Conservation (phyloP, 2,797 vertebrate species). For the Ceyx erithaca region DNA sequence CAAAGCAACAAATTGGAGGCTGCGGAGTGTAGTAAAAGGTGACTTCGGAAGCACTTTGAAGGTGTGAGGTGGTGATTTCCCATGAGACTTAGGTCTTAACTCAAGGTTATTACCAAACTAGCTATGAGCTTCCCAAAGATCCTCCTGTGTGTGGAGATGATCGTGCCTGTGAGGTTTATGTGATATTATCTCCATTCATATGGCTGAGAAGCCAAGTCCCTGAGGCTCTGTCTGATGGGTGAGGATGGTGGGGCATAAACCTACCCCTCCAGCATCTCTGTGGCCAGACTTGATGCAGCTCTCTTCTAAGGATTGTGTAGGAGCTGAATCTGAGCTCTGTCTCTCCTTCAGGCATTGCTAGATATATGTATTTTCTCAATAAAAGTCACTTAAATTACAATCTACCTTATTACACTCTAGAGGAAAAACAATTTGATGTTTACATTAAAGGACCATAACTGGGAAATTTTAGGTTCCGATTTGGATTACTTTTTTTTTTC, state of each 20-base stretch:
- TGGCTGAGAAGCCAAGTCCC: background rate
- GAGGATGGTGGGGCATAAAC: too few relatives aligned
- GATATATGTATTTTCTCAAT: background rate
- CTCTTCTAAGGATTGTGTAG: background rate
- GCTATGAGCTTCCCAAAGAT: background rate
- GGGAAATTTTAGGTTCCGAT: background rate
- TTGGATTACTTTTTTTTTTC: background rate
- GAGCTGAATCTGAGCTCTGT: background rate
- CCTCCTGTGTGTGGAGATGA: background rate
- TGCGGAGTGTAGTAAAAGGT: background rate
- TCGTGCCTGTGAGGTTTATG: background rate
- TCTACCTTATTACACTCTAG: background rate
- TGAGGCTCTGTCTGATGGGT: background rate
- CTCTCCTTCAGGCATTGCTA: background rate
- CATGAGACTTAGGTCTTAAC: background rate
- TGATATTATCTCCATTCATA: background rate
- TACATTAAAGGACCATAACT: background rate
- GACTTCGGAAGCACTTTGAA: background rate
- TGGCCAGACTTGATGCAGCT: background rate
- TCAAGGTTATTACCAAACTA: background rate
- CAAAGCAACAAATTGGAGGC: background rate
- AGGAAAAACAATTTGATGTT: background rate
- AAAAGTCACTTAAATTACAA: background rate
- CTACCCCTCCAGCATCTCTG: background rate
- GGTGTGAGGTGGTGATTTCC: background rate